Percentiles rank a stretch among this genome's conserved stretches.
Evolutionary conservation across 2,797 vertebrate genomes (phyloP).

Genomic region (Neoniphon sammara): DNA sequence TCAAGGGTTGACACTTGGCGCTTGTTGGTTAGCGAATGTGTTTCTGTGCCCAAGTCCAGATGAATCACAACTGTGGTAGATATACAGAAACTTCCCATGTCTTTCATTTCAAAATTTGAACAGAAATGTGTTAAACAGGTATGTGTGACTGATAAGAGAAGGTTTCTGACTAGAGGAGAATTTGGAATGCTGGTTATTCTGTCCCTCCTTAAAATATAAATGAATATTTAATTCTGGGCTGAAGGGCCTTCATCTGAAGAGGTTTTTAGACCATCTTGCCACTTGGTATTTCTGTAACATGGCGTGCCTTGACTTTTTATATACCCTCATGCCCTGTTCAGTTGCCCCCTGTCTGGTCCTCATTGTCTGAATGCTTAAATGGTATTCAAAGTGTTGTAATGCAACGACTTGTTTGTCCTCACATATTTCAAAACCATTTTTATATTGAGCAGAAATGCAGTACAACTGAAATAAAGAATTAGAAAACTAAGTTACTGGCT

Average conservation of each 20-base stretch:
- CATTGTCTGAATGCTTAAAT: constrained; percentile 44
- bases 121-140: constrained; percentile 34
- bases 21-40: constrained; percentile 47
- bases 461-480: constrained; percentile 81
- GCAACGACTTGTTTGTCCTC: constrained; percentile 59
- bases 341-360: constrained; percentile 32
- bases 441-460: constrained; percentile 74
- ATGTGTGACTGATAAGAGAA: constrained; percentile 44
- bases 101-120: constrained; percentile 38
- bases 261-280: constrained; percentile 51
- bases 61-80: constrained; percentile 63
- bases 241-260: constrained; percentile 56
- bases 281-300: constrained; percentile 66
- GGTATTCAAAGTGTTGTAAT: constrained; percentile 33
- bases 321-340: constrained; percentile 62
- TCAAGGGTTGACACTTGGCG: background rate
- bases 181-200: constrained; percentile 83
- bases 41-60: constrained; percentile 44
- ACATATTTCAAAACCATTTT: constrained; percentile 74
- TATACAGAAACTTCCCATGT: constrained; percentile 19
- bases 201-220: constrained; percentile 61
- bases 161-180: constrained; percentile 68
- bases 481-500: constrained; percentile 19
- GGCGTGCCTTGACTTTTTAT: constrained; percentile 76
- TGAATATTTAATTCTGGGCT: constrained; percentile 55